A percentile compares a stretch with the other conserved stretches of the same genome.
Conservation (phyloP, 1,140 invertebrate species). For the Drosophila serrata region DNA sequence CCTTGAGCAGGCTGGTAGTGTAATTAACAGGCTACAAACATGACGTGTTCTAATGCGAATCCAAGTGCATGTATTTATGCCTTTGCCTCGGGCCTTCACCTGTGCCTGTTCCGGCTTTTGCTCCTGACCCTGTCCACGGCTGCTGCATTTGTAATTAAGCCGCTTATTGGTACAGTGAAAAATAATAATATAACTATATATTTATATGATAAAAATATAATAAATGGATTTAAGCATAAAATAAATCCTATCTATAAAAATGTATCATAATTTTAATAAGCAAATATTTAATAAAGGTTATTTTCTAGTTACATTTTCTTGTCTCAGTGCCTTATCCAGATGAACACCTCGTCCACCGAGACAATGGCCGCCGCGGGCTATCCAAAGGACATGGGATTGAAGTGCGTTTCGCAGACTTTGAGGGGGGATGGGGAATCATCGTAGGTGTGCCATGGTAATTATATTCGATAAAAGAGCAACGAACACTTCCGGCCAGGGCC, state of each 20-base stretch:
- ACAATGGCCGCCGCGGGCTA: constrained; percentile 26
- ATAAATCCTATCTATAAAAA: not conserved
- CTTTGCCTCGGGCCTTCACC: constrained; percentile 11
- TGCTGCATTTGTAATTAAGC: constrained; percentile 75
- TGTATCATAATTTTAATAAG: not conserved
- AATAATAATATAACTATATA: not conserved
- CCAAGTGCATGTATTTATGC: constrained; percentile 55
- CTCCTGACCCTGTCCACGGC: not conserved
- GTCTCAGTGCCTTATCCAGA: constrained; percentile 8
- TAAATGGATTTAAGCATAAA: no score
- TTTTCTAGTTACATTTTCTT: not conserved
- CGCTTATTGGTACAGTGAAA: constrained; percentile 52
- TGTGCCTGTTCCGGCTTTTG: not conserved
- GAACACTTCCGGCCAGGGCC: constrained; percentile 59
- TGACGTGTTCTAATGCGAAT: constrained; percentile 51
- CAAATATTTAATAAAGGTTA: not conserved
- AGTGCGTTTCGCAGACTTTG: not conserved
- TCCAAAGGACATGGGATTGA: constrained; percentile 12
- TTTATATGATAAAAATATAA: not conserved
- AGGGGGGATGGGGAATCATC: not conserved
- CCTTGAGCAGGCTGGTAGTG: constrained; percentile 30
- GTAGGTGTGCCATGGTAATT: constrained; percentile 43
- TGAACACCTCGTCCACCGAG: constrained; percentile 23
- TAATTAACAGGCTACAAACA: constrained; percentile 61
- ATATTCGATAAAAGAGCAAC: constrained; percentile 67